These are phyloP conservation scores for Daubentonia madagascariensis DNA, from an alignment of 2,113 vertebrate genomes.

Conservation along the genomic window DNA sequence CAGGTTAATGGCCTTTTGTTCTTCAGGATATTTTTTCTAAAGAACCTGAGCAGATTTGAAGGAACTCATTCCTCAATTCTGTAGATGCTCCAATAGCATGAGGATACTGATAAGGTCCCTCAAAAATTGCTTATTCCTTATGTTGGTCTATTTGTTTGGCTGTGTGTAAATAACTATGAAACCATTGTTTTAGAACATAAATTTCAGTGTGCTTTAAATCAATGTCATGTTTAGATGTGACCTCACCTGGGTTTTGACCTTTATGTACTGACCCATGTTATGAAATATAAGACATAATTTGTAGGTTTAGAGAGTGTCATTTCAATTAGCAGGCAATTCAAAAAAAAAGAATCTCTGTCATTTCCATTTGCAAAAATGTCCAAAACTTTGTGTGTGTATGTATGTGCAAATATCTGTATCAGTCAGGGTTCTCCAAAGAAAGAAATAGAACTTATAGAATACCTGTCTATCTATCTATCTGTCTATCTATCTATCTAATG, in stretches of 20 bases:
- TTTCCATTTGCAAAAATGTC: not conserved
- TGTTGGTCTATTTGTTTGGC: not conserved
- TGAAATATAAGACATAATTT: not conserved
- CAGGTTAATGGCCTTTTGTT: not conserved
- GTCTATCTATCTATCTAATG: too few relatives aligned
- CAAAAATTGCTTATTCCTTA: not conserved
- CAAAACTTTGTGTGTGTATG: not conserved
- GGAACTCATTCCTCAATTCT: not conserved
- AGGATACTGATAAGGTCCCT: not conserved
- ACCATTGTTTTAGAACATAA: not conserved
- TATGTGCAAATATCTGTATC: not conserved
- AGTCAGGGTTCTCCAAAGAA: not conserved
- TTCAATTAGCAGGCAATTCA: not conserved
- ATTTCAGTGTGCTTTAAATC: not conserved
- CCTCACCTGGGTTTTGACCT: not conserved
- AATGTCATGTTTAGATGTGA: conserved; percentile 3
- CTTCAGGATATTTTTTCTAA: not conserved
- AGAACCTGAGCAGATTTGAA: not conserved
- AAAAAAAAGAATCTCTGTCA: not conserved
- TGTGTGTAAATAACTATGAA: not conserved
- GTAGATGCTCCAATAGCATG: not conserved
- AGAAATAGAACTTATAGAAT: not conserved
- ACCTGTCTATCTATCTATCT: not conserved
- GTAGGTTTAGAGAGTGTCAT: not conserved
- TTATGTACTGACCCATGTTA: not conserved